Conservation (phyloP, 1,140 invertebrate genomes). For the Cotesia vestalis region DNA sequence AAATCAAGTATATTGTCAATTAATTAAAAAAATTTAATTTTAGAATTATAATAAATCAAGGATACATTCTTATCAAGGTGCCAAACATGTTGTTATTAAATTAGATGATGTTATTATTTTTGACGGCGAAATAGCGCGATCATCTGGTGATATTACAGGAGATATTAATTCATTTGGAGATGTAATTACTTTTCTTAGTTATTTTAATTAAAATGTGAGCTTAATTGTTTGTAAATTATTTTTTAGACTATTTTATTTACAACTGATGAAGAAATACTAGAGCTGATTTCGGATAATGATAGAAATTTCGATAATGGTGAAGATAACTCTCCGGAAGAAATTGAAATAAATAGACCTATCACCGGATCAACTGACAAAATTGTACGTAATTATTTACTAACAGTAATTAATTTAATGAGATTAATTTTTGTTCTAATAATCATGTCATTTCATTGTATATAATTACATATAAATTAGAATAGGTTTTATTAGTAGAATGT, state of each 20-base stretch:
- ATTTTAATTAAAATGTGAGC: constrained; percentile 23
- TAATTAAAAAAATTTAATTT: constrained; percentile 46
- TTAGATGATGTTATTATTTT: constrained; percentile 77
- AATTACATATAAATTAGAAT: constrained; percentile 9
- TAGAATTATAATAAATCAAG: constrained; percentile 89
- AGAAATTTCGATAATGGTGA: constrained; percentile 70
- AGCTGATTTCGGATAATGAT: constrained; percentile 78
- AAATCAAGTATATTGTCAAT: background rate
- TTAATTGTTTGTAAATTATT: constrained; percentile 27
- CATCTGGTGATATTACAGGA: constrained; percentile 77
- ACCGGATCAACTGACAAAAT: constrained; percentile 65
- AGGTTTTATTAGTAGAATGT: constrained; percentile 20
- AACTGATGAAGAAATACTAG: constrained; percentile 77
- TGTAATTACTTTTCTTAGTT: constrained; percentile 67
- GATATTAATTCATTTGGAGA: constrained; percentile 79
- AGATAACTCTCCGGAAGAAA: constrained; percentile 50
- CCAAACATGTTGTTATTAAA: constrained; percentile 74
- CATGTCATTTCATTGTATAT: constrained; percentile 26
- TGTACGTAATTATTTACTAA: constrained; percentile 29
- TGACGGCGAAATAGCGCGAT: constrained; percentile 81
- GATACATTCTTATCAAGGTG: constrained; percentile 82
- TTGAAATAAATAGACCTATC: constrained; percentile 67
- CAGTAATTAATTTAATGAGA: background rate
- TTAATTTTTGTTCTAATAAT: constrained; percentile 30
- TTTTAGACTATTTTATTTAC: constrained; percentile 85